Evolutionary conservation across 2,797 vertebrate genomes (phyloP).

Genomic region (Sphenodon punctatus): DNA sequence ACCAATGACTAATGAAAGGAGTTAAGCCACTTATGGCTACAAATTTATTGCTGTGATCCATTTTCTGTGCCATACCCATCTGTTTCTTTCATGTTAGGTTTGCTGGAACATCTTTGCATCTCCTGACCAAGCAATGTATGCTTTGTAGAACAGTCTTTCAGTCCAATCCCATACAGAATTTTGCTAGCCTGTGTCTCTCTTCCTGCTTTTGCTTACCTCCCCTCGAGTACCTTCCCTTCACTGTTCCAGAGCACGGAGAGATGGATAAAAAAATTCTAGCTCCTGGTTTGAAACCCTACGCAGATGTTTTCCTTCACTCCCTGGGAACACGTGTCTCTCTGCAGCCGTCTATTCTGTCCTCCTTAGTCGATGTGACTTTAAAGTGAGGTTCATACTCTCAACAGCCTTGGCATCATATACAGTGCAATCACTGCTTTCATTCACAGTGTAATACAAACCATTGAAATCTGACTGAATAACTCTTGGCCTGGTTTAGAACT

Average conservation of each 20-base stretch:
- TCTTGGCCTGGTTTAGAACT: background rate
- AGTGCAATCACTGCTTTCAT: background rate
- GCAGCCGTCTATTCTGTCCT: background rate
- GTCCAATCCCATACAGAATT: background rate
- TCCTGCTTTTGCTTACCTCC: background rate
- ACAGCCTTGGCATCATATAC: background rate
- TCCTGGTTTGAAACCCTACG: background rate
- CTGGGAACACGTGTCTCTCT: background rate
- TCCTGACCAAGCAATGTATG: background rate
- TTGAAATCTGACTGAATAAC: background rate
- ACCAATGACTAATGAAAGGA: background rate
- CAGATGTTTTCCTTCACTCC: background rate
- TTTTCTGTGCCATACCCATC: background rate
- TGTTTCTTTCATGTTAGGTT: slow-evolving; percentile 4
- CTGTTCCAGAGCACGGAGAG: background rate
- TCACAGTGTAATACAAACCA: background rate
- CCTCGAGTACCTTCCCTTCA: background rate
- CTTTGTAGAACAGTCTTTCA: background rate
- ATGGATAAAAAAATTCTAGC: background rate
- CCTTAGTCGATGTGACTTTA: background rate
- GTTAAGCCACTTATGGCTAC: background rate
- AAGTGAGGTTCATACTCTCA: background rate
- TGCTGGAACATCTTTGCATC: background rate
- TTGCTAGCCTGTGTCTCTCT: background rate
- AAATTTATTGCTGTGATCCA: background rate